Conservation (phyloP, 1,140 invertebrate genomes). For the Tetramorium alpestre region DNA sequence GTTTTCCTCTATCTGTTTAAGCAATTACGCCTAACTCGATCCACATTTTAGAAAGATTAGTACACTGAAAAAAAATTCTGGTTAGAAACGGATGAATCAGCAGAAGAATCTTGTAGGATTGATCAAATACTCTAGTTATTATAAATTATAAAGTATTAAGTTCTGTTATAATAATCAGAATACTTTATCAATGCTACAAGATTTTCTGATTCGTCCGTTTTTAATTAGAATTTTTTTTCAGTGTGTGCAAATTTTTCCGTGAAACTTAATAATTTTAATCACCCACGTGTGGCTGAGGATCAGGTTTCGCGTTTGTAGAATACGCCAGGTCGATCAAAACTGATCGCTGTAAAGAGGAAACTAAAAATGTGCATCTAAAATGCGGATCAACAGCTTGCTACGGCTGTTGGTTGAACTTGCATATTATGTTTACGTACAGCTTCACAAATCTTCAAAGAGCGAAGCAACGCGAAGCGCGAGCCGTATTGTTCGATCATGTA, state of each 20-base stretch:
- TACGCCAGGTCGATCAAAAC: not conserved
- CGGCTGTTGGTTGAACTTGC: not conserved
- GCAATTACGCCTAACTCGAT: not conserved
- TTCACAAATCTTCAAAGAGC: slow-evolving; percentile 8
- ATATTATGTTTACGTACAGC: not conserved
- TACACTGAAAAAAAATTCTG: too few relatives aligned
- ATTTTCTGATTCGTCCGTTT: too few relatives aligned
- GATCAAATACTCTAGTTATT: too few relatives aligned
- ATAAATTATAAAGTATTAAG: too few relatives aligned
- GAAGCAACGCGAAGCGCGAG: not conserved
- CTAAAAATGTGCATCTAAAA: not conserved
- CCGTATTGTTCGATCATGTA: slow-evolving; percentile 32
- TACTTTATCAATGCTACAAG: too few relatives aligned
- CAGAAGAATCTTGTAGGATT: too few relatives aligned
- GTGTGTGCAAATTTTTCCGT: not conserved
- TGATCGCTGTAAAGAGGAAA: not conserved
- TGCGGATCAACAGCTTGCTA: not conserved
- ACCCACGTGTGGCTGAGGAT: not conserved
- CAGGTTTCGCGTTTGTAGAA: not conserved
- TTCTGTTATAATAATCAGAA: too few relatives aligned
- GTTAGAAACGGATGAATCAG: too few relatives aligned
- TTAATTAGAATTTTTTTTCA: too few relatives aligned
- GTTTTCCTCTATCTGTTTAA: not conserved
- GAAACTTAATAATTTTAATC: not conserved
- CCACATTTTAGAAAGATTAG: not conserved